A percentile compares a stretch with the other conserved stretches of the same genome.
These are phyloP conservation scores for Choristoneura rosaceana DNA, from an alignment of 2,888 invertebrate species.

Conservation along the genomic window DNA sequence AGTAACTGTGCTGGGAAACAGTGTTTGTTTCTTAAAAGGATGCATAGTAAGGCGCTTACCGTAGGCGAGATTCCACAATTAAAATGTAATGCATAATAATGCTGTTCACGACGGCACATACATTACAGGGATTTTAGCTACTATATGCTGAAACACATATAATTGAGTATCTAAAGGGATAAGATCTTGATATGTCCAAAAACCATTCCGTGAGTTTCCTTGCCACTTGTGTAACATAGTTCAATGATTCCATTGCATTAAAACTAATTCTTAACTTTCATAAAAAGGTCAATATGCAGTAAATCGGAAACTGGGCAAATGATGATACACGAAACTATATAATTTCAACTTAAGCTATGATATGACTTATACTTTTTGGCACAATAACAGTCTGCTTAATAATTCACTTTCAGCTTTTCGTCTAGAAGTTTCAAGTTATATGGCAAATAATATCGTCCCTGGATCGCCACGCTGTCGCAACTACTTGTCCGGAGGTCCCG, in stretches of 20 bases:
- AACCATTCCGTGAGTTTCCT: not conserved
- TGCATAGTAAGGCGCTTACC: conserved; percentile 36
- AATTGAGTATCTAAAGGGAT: not conserved
- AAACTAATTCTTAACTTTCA: too few relatives aligned
- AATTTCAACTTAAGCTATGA: not conserved
- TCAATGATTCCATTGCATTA: not conserved
- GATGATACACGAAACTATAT: not conserved
- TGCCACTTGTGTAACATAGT: not conserved
- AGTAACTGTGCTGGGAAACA: conserved; percentile 1
- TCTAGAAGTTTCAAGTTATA: conserved; percentile 7
- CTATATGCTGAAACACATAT: conserved; percentile 10
- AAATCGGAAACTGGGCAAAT: too few relatives aligned
- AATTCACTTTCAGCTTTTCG: not conserved
- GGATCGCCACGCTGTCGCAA: conserved; percentile 11
- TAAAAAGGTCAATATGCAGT: too few relatives aligned
- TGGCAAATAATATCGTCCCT: conserved; percentile 3
- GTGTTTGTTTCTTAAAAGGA: conserved; percentile 18
- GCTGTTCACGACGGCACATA: conserved; percentile 26
- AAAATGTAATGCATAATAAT: conserved; percentile 43
- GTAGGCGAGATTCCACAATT: conserved; percentile 32
- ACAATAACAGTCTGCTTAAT: not conserved
- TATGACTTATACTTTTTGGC: not conserved
- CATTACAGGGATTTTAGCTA: conserved; percentile 31
- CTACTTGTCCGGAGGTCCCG: conserved; percentile 11
- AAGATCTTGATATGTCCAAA: not conserved